Conservation (phyloP, 2,888 invertebrate species). For the Syritta pipiens region DNA sequence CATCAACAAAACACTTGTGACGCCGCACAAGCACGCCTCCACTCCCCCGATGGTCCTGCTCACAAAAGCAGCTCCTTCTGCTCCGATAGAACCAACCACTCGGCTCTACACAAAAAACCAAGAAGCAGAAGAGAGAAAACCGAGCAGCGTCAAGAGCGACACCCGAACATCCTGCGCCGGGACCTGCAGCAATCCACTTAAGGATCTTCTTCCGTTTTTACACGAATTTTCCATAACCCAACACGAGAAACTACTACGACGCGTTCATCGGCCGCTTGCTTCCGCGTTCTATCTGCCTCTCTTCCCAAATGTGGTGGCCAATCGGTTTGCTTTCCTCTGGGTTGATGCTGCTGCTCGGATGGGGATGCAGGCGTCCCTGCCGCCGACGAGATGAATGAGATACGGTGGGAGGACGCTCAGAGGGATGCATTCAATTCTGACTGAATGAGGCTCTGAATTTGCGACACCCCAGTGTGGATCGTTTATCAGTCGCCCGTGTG, state of each 20-base stretch:
- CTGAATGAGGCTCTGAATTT: conserved; percentile 61
- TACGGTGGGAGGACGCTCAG: conserved; percentile 45
- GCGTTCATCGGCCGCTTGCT: no score
- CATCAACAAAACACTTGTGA: conserved; percentile 52
- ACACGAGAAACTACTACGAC: conserved; percentile 8
- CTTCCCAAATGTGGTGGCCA: conserved; percentile 42
- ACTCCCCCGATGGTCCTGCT: conserved; percentile 47
- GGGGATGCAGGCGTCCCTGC: conserved; percentile 14
- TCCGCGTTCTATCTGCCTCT: no score
- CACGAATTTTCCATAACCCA: conserved; percentile 66
- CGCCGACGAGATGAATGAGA: conserved; percentile 49
- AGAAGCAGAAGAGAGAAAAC: neutral
- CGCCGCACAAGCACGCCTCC: conserved; percentile 49
- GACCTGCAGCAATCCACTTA: conserved; percentile 66
- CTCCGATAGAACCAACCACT: neutral
- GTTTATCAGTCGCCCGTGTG: conserved; percentile 15
- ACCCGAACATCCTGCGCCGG: conserved; percentile 36
- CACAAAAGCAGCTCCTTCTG: conserved; percentile 6
- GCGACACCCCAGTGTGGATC: conserved; percentile 52
- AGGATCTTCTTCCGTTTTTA: conserved; percentile 65
- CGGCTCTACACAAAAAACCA: neutral
- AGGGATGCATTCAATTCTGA: conserved; percentile 61
- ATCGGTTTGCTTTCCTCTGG: conserved; percentile 51
- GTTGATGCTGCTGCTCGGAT: conserved; percentile 12
- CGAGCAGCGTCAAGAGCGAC: conserved; percentile 9